These are phyloP conservation scores for Allygus modestus DNA, from an alignment of 2,888 invertebrate genomes.

Conservation along the genomic window DNA sequence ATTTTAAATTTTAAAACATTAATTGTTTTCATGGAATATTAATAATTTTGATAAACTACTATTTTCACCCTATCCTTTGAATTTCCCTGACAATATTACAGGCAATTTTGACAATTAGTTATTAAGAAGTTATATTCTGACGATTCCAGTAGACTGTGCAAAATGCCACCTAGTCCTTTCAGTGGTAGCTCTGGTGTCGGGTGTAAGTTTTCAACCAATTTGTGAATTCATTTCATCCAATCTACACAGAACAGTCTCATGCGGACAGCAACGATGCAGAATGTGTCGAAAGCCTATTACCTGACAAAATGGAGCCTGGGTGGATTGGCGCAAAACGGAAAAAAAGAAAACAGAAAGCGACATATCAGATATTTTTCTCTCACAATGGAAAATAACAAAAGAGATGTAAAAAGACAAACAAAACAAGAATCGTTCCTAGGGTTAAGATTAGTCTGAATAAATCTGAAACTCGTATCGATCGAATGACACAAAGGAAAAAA, in stretches of 20 bases:
- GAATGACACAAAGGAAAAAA: constrained; percentile 49
- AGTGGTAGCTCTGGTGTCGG: background rate
- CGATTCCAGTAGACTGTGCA: too few relatives aligned
- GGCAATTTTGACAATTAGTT: too few relatives aligned
- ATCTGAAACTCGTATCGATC: constrained; percentile 35
- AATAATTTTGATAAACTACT: too few relatives aligned
- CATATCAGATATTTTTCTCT: constrained; percentile 67
- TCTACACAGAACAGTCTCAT: constrained; percentile 36
- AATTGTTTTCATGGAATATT: too few relatives aligned
- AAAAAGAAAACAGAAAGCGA: constrained; percentile 69
- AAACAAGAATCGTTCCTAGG: constrained; percentile 43
- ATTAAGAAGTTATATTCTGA: too few relatives aligned
- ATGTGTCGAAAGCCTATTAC: constrained; percentile 76
- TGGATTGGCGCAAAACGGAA: constrained; percentile 70
- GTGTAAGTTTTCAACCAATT: constrained; percentile 9
- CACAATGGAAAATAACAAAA: constrained; percentile 57
- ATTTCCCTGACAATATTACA: too few relatives aligned
- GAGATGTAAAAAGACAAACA: constrained; percentile 48
- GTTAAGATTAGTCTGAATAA: constrained; percentile 16
- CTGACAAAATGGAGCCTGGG: constrained; percentile 84
- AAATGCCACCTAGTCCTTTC: constrained; percentile 8
- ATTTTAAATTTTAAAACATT: too few relatives aligned
- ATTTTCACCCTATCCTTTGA: too few relatives aligned
- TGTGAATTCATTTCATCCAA: background rate
- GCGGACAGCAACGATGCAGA: constrained; percentile 61